Percentiles rank a stretch among this genome's conserved stretches.
phyloP scores from a whole-genome alignment of 2,888 invertebrate genomes.

The Hypomecis punctinalis region DNA sequence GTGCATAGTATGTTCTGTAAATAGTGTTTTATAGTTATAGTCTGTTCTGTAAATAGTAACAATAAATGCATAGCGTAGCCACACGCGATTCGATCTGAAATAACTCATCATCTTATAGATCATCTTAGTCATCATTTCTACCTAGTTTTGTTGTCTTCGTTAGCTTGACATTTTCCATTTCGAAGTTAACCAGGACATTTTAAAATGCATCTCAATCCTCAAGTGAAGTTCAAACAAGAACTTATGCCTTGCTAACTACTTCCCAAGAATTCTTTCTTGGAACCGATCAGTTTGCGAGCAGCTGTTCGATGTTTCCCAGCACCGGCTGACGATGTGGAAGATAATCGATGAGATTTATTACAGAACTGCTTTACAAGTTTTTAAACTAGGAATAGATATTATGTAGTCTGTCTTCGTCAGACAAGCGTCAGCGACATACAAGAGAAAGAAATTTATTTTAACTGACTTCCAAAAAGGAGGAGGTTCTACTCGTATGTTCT shows the following conservation, averaged over 20 bases:
- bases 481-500: too few relatives aligned
- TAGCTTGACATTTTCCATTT: constrained; percentile 41
- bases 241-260: constrained; percentile 69
- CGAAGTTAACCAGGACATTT: constrained; percentile 51
- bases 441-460: too few relatives aligned
- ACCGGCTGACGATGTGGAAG: constrained; percentile 30
- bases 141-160: constrained; percentile 25
- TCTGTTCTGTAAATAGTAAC: too few relatives aligned
- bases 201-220: constrained; percentile 59
- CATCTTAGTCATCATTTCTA: too few relatives aligned
- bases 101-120: too few relatives aligned
- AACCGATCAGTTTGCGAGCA: constrained; percentile 58
- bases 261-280: constrained; percentile 59
- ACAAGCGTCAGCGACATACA: too few relatives aligned
- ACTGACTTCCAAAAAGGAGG: too few relatives aligned
- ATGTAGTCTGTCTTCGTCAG: too few relatives aligned
- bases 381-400: background rate
- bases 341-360: constrained; percentile 39
- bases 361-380: constrained; percentile 27
- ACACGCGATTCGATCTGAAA: too few relatives aligned
- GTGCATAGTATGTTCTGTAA: too few relatives aligned
- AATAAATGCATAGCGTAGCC: too few relatives aligned
- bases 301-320: constrained; percentile 51
- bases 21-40: too few relatives aligned
- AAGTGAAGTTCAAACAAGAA: constrained; percentile 68